Evolutionary conservation across 2,888 invertebrate species (phyloP).

Genomic region (Resseliella maxima): DNA sequence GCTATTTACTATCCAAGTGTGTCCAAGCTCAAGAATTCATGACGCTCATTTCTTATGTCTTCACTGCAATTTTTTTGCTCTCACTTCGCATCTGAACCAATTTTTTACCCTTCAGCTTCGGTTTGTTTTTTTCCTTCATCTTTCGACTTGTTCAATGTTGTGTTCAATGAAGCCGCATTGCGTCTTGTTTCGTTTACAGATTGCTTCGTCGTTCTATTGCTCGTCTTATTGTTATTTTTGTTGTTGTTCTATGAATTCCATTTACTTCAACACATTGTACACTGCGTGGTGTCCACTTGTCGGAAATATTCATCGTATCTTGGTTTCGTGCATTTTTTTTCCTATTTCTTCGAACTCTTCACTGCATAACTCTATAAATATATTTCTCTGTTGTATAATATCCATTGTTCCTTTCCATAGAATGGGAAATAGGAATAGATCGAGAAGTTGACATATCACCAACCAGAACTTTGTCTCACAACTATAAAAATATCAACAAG

Average conservation of each 20-base stretch:
- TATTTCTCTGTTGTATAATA: not conserved
- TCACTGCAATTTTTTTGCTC: not conserved
- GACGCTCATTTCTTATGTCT: constrained; percentile 39
- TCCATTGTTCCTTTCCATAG: constrained; percentile 22
- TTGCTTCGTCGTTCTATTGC: constrained; percentile 44
- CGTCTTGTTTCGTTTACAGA: constrained; percentile 46
- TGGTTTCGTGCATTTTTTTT: not conserved
- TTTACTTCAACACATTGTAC: constrained; percentile 5
- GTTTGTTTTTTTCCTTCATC: not conserved
- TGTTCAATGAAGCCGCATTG: constrained; percentile 45
- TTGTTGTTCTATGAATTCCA: not conserved
- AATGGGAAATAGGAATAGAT: constrained; percentile 17
- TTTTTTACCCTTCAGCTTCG: no score
- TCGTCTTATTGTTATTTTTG: not conserved
- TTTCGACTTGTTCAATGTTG: not conserved
- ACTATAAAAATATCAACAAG: constrained; percentile 28
- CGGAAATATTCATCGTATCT: constrained; percentile 30
- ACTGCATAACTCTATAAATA: constrained; percentile 4
- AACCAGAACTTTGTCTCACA: constrained; percentile 22
- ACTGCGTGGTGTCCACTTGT: constrained; percentile 45
- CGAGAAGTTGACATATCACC: constrained; percentile 32
- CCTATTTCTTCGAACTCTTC: not conserved
- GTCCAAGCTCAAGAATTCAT: constrained; percentile 40
- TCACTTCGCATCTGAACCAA: not conserved
- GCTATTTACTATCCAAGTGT: not conserved